A percentile compares a stretch with the other conserved stretches of the same genome.
Conservation (phyloP, 2,888 invertebrate species). For the Terebella lapidaria region DNA sequence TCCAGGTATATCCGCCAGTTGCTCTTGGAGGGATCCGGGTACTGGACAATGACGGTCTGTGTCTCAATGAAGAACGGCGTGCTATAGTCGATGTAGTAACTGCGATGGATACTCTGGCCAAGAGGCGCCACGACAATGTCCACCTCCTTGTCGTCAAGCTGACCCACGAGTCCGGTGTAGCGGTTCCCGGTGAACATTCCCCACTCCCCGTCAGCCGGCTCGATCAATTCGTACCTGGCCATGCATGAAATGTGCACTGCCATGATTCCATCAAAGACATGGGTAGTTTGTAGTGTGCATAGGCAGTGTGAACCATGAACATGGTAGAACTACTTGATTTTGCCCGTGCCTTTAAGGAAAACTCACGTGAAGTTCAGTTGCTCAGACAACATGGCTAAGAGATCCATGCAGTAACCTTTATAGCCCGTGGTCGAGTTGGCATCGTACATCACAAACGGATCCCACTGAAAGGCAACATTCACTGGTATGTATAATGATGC, state of each 20-base stretch:
- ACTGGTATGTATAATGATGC: no score
- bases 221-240: background rate
- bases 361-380: background rate
- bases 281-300: no score
- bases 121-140: constrained; percentile 15
- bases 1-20: constrained; percentile 6
- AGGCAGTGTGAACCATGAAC: no score
- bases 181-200: background rate
- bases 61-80: constrained; percentile 7
- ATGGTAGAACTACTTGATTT: no score
- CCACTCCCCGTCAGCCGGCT: background rate
- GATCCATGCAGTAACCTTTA: background rate
- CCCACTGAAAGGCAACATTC: background rate
- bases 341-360: no score
- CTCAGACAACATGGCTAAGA: background rate
- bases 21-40: constrained; percentile 2
- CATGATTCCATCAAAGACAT: no score
- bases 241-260: no score
- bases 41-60: constrained; percentile 1
- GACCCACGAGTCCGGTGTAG: background rate
- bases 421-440: background rate
- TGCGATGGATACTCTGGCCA: background rate
- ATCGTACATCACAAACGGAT: background rate
- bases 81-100: constrained; percentile 14
- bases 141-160: constrained; percentile 6